phyloP scores from a whole-genome alignment of 2,888 invertebrate species.

The Metacarcinus magister region DNA sequence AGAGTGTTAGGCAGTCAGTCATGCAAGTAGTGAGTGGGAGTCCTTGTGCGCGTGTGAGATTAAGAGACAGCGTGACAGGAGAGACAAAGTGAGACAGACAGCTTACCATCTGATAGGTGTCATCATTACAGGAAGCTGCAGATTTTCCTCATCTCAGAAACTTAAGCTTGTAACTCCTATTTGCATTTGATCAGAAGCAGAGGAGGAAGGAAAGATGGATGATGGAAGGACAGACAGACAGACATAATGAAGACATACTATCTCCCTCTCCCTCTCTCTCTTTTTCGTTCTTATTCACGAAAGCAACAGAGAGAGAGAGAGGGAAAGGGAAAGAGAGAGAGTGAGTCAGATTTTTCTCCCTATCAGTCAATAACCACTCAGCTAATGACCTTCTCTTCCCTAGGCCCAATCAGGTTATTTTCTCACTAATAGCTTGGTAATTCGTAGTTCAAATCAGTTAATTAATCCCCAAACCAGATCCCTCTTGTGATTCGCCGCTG shows the following conservation, averaged over 20 bases:
- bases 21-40: not conserved
- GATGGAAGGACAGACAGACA: not conserved
- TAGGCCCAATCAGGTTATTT: not conserved
- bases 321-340: slow-evolving; percentile 31
- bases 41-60: not conserved
- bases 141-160: not conserved
- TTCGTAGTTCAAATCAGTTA: slow-evolving; percentile 29
- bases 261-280: not conserved
- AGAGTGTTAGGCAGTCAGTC: not conserved
- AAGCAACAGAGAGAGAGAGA: not conserved
- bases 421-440: not conserved
- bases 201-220: not conserved
- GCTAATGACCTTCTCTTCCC: not conserved
- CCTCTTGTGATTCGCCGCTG: not conserved
- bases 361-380: slow-evolving; percentile 30
- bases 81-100: not conserved
- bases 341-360: not conserved
- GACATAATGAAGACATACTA: not conserved
- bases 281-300: not conserved
- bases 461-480: slow-evolving; percentile 36
- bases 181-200: not conserved
- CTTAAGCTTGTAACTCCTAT: not conserved
- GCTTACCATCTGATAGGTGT: not conserved
- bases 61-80: not conserved
- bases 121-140: not conserved